Conservation (phyloP, 2,888 invertebrate genomes). For the Pelosia muscerda region DNA sequence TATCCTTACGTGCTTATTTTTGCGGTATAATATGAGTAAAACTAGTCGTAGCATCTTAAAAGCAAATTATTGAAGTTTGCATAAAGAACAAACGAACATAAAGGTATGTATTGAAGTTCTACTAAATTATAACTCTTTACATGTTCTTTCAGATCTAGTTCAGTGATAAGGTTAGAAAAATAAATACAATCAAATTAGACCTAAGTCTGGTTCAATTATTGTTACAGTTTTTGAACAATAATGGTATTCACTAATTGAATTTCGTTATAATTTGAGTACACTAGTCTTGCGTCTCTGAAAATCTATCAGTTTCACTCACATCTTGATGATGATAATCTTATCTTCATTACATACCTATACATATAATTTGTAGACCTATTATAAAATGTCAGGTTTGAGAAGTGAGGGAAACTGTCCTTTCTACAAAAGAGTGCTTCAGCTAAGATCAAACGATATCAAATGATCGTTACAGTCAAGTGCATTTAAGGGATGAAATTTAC, state of each 20-base stretch:
- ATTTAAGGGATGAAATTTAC: background rate
- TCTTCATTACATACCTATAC: background rate
- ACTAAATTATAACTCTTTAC: conserved; percentile 33
- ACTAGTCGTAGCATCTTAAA: background rate
- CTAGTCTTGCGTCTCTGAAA: background rate
- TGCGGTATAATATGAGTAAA: background rate
- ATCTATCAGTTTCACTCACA: no score
- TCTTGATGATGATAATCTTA: no score
- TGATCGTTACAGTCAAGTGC: conserved; percentile 2
- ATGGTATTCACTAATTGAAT: background rate
- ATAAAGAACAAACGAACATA: conserved; percentile 31
- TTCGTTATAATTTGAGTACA: background rate
- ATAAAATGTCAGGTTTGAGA: background rate
- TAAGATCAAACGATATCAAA: conserved; percentile 9
- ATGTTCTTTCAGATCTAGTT: conserved; percentile 50
- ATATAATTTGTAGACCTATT: background rate
- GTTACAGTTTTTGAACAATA: conserved; percentile 41
- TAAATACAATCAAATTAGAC: conserved; percentile 48
- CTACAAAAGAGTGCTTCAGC: conserved; percentile 22
- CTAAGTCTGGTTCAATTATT: conserved; percentile 36
- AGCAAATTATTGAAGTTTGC: conserved; percentile 15
- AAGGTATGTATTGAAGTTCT: conserved; percentile 28
- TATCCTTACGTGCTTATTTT: background rate
- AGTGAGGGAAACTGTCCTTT: conserved; percentile 1
- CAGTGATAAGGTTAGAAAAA: conserved; percentile 47